A percentile compares a stretch with the other conserved stretches of the same genome.
Evolutionary conservation across 2,797 vertebrate genomes (phyloP).

Genomic region (Mus caroli): DNA sequence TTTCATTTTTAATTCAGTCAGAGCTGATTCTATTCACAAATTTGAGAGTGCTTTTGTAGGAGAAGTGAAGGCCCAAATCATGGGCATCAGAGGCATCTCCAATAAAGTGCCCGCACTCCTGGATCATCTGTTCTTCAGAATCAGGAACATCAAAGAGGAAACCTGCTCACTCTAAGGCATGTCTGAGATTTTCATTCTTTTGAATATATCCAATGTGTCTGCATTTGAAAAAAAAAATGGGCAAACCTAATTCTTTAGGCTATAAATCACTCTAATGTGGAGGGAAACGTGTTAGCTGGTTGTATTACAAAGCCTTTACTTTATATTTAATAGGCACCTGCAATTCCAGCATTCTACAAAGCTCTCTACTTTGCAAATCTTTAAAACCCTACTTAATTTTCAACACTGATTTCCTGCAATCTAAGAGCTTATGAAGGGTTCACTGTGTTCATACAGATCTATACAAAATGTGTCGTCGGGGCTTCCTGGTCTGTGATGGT

Average conservation of each 20-base stretch:
- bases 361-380: constrained; percentile 83
- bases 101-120: neutral
- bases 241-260: constrained; percentile 75
- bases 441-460: constrained; percentile 78
- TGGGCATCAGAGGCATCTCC: neutral
- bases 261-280: constrained; percentile 80
- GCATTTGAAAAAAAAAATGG: constrained; percentile 73
- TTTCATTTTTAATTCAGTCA: constrained; percentile 33
- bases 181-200: constrained; percentile 68
- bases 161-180: constrained; percentile 50
- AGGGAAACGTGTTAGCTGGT: constrained; percentile 77
- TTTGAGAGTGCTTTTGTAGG: constrained; percentile 19
- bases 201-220: constrained; percentile 58
- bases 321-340: constrained; percentile 81
- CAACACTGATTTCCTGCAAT: constrained; percentile 80
- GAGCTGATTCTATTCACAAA: constrained; percentile 31
- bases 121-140: neutral
- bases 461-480: constrained; percentile 74
- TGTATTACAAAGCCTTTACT: constrained; percentile 84
- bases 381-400: constrained; percentile 80
- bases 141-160: constrained; percentile 26
- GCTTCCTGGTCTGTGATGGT: constrained; percentile 78
- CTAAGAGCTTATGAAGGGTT: constrained; percentile 78
- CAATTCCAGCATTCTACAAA: constrained; percentile 82
- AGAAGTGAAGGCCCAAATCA: constrained; percentile 27